Conservation (phyloP, 92 coral and sea anemone genomes). For the Zoanthus solanderi region DNA sequence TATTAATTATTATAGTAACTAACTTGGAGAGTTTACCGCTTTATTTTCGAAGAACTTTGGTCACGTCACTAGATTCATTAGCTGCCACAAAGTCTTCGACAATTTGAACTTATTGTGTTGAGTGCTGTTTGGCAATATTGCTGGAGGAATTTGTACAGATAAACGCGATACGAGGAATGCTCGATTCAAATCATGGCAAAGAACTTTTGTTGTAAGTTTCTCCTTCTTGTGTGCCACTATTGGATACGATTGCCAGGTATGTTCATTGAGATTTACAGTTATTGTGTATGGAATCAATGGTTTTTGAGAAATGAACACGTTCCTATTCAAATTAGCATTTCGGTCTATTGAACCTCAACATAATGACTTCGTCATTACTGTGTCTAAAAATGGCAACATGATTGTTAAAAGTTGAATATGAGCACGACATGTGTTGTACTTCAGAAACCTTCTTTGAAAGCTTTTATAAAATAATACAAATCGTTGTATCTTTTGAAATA, state of each 20-base stretch:
- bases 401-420: too few species aligned
- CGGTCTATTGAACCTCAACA: not conserved
- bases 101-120: not conserved
- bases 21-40: not conserved
- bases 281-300: not conserved
- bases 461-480: too few species aligned
- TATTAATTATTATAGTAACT: too few species aligned
- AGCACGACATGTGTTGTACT: too few species aligned
- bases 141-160: not conserved
- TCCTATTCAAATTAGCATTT: not conserved
- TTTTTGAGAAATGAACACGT: not conserved
- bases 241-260: not conserved
- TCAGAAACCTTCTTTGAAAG: too few species aligned
- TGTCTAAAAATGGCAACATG: too few species aligned
- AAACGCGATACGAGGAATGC: not conserved
- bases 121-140: not conserved
- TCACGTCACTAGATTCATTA: not conserved
- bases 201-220: not conserved
- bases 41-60: not conserved
- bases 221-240: slow-evolving; percentile 3
- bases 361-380: not conserved
- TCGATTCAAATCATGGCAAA: not conserved
- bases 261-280: not conserved
- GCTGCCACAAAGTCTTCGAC: not conserved
- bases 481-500: too few species aligned